phyloP scores from a whole-genome alignment of 2,888 invertebrate genomes.

The Nebria brevicollis region DNA sequence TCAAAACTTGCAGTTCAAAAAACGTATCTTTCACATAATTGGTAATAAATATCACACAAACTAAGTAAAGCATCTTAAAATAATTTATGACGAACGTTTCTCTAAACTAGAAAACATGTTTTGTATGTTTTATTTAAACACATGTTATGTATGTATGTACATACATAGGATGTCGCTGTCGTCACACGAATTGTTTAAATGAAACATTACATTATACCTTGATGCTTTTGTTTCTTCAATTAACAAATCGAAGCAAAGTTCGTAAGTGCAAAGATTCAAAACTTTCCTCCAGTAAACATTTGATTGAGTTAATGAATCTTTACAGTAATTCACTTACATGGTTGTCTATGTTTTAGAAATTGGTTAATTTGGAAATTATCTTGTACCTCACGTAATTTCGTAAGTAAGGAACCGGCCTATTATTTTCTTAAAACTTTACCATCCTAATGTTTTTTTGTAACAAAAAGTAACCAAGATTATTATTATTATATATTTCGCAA shows the following conservation, averaged over 20 bases:
- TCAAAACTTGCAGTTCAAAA: too few relatives aligned
- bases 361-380: slow-evolving; percentile 35
- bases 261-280: slow-evolving; percentile 27
- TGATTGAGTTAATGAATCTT: slow-evolving; percentile 29
- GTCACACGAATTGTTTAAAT: slow-evolving; percentile 2
- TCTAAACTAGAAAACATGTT: background rate
- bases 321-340: slow-evolving; percentile 30
- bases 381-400: slow-evolving; percentile 5
- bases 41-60: too few relatives aligned
- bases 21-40: too few relatives aligned
- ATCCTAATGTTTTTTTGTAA: background rate
- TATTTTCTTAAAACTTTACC: background rate
- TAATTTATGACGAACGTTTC: too few relatives aligned
- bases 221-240: slow-evolving; percentile 34
- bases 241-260: slow-evolving; percentile 20
- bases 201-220: slow-evolving; percentile 31
- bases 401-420: background rate
- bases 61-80: too few relatives aligned
- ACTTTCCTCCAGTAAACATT: slow-evolving; percentile 23
- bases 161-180: background rate
- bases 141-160: background rate
- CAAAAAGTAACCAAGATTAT: background rate
- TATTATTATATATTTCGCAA: background rate
- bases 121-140: background rate
- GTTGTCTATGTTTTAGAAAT: slow-evolving; percentile 28